A percentile compares a stretch with the other conserved stretches of the same genome.
These are phyloP conservation scores for Lasioglossum zephyrum DNA, from an alignment of 2,888 invertebrate genomes.

Conservation along the genomic window DNA sequence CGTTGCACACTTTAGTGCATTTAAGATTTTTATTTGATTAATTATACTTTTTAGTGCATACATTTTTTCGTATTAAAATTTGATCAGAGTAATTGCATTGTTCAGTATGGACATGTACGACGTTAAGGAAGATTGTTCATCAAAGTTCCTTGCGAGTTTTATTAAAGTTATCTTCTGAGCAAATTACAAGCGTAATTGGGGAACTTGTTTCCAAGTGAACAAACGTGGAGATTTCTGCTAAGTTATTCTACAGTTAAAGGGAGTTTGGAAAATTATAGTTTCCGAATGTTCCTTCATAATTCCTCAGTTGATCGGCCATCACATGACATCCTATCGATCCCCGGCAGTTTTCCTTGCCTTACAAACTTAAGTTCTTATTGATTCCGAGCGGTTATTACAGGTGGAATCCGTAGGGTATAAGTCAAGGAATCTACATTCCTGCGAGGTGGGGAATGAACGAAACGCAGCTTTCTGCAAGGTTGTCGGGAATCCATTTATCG, in stretches of 20 bases:
- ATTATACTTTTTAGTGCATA: no score
- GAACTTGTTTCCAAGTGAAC: not conserved
- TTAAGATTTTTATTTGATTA: not conserved
- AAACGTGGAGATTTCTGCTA: no score
- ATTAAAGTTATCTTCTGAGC: not conserved
- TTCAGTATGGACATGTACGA: not conserved
- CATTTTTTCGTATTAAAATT: not conserved
- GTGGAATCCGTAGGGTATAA: conserved; percentile 62
- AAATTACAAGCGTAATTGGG: not conserved
- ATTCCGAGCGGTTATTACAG: conserved; percentile 71
- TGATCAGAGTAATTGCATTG: not conserved
- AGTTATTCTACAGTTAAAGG: not conserved
- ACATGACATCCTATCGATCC: conserved; percentile 62
- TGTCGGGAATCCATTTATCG: conserved; percentile 19
- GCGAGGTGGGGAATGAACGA: conserved; percentile 24
- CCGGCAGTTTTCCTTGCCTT: conserved; percentile 65
- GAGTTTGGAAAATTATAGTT: not conserved
- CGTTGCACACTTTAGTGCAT: not conserved
- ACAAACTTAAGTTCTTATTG: conserved; percentile 75
- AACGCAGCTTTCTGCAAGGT: conserved; percentile 30
- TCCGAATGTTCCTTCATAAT: conserved; percentile 27
- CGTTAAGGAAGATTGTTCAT: not conserved
- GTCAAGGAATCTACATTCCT: conserved; percentile 52
- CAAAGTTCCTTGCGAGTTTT: not conserved
- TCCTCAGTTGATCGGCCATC: conserved; percentile 20